Conservation (phyloP, 1,140 invertebrate species). For the Agrypnia vestita region DNA sequence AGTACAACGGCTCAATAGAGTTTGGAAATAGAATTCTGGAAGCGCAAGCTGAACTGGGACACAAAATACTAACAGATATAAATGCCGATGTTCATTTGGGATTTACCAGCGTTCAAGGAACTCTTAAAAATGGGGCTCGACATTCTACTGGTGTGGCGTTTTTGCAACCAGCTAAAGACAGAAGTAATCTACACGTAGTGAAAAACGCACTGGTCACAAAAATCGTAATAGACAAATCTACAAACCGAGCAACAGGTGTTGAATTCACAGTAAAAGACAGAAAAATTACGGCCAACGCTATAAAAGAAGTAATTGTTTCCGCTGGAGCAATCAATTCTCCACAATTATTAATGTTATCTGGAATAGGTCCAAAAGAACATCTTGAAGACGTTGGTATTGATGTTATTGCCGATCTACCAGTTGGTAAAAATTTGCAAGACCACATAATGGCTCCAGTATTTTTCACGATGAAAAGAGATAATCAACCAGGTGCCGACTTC, state of each 20-base stretch:
- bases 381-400: constrained; percentile 76
- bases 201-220: constrained; percentile 75
- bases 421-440: constrained; percentile 79
- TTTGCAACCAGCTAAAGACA: constrained; percentile 69
- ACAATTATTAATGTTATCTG: constrained; percentile 81
- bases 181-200: constrained; percentile 74
- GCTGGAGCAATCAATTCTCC: constrained; percentile 77
- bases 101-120: constrained; percentile 66
- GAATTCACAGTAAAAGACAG: constrained; percentile 71
- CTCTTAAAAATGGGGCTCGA: constrained; percentile 70
- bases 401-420: constrained; percentile 74
- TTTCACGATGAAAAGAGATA: constrained; percentile 8
- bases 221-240: constrained; percentile 78
- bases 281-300: constrained; percentile 69
- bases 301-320: constrained; percentile 78
- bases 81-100: constrained; percentile 76
- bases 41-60: constrained; percentile 51
- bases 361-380: constrained; percentile 81
- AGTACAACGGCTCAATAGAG: constrained; percentile 54
- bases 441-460: constrained; percentile 69
- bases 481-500: background rate
- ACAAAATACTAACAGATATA: constrained; percentile 73
- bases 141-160: constrained; percentile 70
- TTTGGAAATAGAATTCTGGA: constrained; percentile 72
- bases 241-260: constrained; percentile 75